phyloP scores from a whole-genome alignment of 2,797 vertebrate genomes.

The Thalassophryne amazonica region DNA sequence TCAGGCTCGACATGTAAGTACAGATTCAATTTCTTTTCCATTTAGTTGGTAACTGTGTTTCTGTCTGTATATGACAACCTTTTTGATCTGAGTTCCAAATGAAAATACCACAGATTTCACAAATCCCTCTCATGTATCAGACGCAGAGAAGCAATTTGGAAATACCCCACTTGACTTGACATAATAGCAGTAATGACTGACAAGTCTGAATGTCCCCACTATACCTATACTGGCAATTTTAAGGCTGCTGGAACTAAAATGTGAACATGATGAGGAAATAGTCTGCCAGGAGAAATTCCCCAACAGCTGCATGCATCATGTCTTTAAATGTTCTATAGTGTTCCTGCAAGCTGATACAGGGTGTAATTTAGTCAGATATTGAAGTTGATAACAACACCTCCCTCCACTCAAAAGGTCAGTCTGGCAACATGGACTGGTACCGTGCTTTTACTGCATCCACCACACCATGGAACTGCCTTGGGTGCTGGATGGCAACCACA shows the following conservation, averaged over 20 bases:
- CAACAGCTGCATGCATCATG: conserved; percentile 4
- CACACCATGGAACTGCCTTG: too few relatives aligned
- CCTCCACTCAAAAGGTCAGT: too few relatives aligned
- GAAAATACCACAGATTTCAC: conserved; percentile 48
- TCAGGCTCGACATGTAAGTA: conserved; percentile 10
- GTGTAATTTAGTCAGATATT: too few relatives aligned
- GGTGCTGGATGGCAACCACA: too few relatives aligned
- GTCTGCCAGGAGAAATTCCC: conserved; percentile 40
- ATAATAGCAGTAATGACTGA: conserved; percentile 49
- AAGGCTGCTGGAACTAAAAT: conserved; percentile 39
- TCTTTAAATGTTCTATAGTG: too few relatives aligned
- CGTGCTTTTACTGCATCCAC: too few relatives aligned
- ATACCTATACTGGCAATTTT: conserved; percentile 13
- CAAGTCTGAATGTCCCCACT: conserved; percentile 28
- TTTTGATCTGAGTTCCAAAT: conserved; percentile 68
- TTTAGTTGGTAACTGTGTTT: conserved; percentile 64
- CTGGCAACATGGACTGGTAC: too few relatives aligned
- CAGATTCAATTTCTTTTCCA: conserved; percentile 62
- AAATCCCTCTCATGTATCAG: conserved; percentile 57
- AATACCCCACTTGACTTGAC: conserved; percentile 66
- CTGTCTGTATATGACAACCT: conserved; percentile 47
- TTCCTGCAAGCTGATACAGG: too few relatives aligned
- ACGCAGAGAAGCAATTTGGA: conserved; percentile 55
- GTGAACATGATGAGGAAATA: conserved; percentile 34
- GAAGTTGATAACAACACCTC: too few relatives aligned